Percentiles rank a stretch among this genome's conserved stretches.
phyloP scores from a whole-genome alignment of 2,888 invertebrate species.

The Ecliptopera silaceata region DNA sequence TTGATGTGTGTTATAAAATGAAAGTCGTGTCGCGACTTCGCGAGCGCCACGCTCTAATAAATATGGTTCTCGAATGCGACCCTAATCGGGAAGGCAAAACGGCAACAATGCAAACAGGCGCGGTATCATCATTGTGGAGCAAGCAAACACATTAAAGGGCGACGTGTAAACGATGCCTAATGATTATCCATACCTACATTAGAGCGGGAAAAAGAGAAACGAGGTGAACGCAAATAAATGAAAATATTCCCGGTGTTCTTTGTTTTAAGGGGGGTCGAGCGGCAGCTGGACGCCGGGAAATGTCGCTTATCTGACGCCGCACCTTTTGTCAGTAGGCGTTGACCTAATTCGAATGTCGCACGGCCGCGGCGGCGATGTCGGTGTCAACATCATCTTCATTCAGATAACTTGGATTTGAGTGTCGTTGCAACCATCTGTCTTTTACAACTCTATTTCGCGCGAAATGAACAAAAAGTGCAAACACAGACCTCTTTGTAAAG shows the following conservation, averaged over 20 bases:
- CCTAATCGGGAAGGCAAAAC: conserved; percentile 80
- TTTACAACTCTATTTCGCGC: conserved; percentile 22
- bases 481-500: conserved; percentile 31
- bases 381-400: conserved; percentile 65
- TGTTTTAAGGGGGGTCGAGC: conserved; percentile 69
- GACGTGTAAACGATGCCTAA: conserved; percentile 71
- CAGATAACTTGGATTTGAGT: conserved; percentile 54
- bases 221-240: conserved; percentile 68
- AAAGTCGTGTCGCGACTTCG: conserved; percentile 75
- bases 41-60: conserved; percentile 77
- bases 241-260: conserved; percentile 74
- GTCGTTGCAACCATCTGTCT: conserved; percentile 37
- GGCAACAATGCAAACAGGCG: conserved; percentile 79
- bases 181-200: conserved; percentile 71
- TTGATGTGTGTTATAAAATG: conserved; percentile 67
- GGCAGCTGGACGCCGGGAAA: conserved; percentile 75
- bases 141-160: conserved; percentile 79
- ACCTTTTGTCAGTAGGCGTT: conserved; percentile 80
- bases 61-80: conserved; percentile 77
- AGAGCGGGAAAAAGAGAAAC: conserved; percentile 57
- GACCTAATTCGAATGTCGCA: conserved; percentile 77
- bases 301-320: conserved; percentile 78
- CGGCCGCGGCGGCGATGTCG: conserved; percentile 51
- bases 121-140: conserved; percentile 76
- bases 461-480: conserved; percentile 21